phyloP scores from a whole-genome alignment of 2,888 invertebrate genomes.

The Acrobasis consociella region DNA sequence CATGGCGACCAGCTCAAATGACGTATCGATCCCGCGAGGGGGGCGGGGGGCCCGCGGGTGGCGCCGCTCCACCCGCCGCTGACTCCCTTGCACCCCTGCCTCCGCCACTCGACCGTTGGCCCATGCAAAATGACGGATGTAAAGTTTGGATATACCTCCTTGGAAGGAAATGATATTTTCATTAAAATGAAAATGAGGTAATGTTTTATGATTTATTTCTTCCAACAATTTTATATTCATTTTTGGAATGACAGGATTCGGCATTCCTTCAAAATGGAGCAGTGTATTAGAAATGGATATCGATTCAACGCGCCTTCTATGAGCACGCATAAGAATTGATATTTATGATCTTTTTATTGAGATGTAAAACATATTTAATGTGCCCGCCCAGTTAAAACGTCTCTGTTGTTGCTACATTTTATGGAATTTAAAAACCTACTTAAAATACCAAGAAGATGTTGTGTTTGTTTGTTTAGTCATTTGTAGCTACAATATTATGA shows the following conservation, averaged over 20 bases:
- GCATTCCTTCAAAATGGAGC: constrained; percentile 6
- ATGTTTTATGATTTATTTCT: constrained; percentile 63
- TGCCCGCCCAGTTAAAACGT: neutral
- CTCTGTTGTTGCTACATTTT: constrained; percentile 16
- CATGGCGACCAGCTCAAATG: constrained; percentile 83
- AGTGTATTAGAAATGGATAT: constrained; percentile 7
- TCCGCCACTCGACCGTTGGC: constrained; percentile 79
- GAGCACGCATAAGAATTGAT: constrained; percentile 26
- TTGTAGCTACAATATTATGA: too few relatives aligned
- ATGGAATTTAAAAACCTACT: constrained; percentile 13
- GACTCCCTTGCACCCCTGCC: constrained; percentile 70
- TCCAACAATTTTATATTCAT: constrained; percentile 35
- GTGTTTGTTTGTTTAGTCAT: too few relatives aligned
- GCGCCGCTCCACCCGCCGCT: constrained; percentile 76
- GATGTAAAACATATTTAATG: constrained; percentile 42
- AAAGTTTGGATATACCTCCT: constrained; percentile 82
- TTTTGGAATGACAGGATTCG: constrained; percentile 10
- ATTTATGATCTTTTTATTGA: constrained; percentile 42
- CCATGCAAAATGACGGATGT: constrained; percentile 83
- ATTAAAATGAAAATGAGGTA: constrained; percentile 78
- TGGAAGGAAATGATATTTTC: constrained; percentile 80
- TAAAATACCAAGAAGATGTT: neutral
- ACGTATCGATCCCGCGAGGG: constrained; percentile 82
- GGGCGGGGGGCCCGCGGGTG: constrained; percentile 68
- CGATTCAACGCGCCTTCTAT: neutral